Evolutionary conservation across 2,888 invertebrate species (phyloP).

Genomic region (Entomobrya multifasciata): DNA sequence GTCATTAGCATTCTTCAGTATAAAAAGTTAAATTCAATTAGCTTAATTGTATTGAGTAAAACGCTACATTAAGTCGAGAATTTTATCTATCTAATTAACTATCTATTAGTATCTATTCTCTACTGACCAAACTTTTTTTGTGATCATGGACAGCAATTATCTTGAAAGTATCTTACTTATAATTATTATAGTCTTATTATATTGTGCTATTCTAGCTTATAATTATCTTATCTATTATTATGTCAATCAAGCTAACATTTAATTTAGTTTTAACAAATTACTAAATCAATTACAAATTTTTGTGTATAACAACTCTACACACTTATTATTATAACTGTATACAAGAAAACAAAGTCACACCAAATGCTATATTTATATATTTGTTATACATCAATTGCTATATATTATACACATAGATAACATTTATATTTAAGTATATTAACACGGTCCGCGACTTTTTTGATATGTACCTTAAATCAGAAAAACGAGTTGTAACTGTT

Average conservation of each 20-base stretch:
- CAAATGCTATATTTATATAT: constrained; percentile 53
- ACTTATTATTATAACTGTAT: background rate
- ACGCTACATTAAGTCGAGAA: background rate
- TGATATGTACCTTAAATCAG: constrained; percentile 54
- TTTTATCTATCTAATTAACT: constrained; percentile 13
- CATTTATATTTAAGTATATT: constrained; percentile 27
- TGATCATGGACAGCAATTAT: constrained; percentile 51
- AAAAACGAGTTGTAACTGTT: background rate
- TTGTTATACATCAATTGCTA: constrained; percentile 46
- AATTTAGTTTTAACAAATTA: too few species aligned
- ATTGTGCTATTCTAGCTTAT: background rate
- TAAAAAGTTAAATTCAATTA: background rate
- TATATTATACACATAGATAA: background rate
- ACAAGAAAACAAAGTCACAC: constrained; percentile 8
- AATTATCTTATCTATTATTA: constrained; percentile 1
- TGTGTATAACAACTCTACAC: background rate
- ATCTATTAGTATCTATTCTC: constrained; percentile 2
- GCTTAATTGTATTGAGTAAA: background rate
- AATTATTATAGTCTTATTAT: background rate
- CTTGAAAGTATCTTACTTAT: constrained; percentile 1
- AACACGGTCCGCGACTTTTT: constrained; percentile 67
- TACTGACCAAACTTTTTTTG: constrained; percentile 73
- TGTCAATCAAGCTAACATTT: too few species aligned
- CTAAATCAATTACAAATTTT: too few species aligned
- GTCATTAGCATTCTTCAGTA: background rate